Base-by-base conservation (phyloP, 2,888 invertebrate species). In the Drosophila subsilvestris region DNA sequence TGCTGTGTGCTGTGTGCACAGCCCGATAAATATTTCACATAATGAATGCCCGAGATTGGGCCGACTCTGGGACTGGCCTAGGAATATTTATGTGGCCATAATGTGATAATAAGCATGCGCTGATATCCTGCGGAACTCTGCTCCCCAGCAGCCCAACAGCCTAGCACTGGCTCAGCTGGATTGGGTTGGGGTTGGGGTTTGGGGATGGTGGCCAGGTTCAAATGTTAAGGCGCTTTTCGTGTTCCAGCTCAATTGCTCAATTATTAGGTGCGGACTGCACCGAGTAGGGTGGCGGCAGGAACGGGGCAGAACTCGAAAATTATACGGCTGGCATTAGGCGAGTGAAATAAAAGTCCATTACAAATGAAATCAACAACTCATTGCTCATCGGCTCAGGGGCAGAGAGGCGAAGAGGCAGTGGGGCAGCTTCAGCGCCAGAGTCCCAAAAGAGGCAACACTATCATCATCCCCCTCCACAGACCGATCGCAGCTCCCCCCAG, bases 281-380 rank as follows among this genome's bases (percentile, higher is more conserved):
- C 42, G 4, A 25, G 59, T n/a, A 12, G 37, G 29, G 42, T 14
- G 47, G 42, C 43, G 0, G 25, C 25, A 4, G 48, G 37, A 67
- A 27, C 49, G 44, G 53, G 65, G 63, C 54, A 50, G 60, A 70
- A 54, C 53, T 68, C 59, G 47, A 63, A 85, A 88, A 85, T 85
- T 88, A 84, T 86, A 88, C 63, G 60, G 66, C 79, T 72, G 86
- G 68, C 76, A 80, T 80, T 88, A 63, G 86, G 51, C 80, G 83
- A 86, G 88, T 84, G 88, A 85, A 88, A 85, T 85, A 85, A 88
- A 85, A 88, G 88, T 85, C 85, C 67, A 85, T 85, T 85, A 85
- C 89, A 86, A 86, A 86, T 86, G 86, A 77, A 87, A 86, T 86
- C 86, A 89, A 89, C 89, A 86, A 89, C 86, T 86, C 89, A 86